Conservation (phyloP, 2,888 invertebrate species). For the Lepidochrysops patricia region DNA sequence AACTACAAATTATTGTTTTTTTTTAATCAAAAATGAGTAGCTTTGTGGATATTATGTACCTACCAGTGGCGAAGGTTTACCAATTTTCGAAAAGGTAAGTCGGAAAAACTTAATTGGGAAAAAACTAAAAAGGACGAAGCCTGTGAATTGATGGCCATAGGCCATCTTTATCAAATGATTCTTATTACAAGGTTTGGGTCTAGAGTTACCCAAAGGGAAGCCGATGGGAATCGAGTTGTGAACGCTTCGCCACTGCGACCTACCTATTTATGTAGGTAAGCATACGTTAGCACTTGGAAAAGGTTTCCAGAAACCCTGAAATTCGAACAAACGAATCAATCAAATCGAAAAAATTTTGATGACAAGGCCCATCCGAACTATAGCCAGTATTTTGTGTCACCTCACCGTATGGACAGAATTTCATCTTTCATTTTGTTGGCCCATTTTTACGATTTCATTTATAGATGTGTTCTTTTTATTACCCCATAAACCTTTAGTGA, state of each 20-base stretch:
- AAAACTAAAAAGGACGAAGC: too few relatives aligned
- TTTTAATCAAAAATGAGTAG: background rate
- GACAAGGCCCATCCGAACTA: background rate
- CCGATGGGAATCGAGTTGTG: too few relatives aligned
- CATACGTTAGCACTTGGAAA: background rate
- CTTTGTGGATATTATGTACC: background rate
- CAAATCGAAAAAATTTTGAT: too few relatives aligned
- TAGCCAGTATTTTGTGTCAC: background rate
- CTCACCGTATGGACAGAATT: background rate
- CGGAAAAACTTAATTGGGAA: too few relatives aligned
- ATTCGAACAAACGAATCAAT: background rate
- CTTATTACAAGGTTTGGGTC: too few relatives aligned
- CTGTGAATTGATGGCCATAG: too few relatives aligned
- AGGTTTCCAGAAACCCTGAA: background rate
- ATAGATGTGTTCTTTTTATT: conserved; percentile 4
- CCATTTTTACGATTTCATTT: conserved; percentile 7
- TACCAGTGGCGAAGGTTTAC: too few relatives aligned
- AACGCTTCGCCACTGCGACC: too few relatives aligned
- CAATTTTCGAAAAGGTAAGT: too few relatives aligned
- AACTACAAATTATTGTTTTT: too few relatives aligned
- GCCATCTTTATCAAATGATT: too few relatives aligned
- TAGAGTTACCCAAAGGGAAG: too few relatives aligned
- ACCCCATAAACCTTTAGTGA: conserved; percentile 9
- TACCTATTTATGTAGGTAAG: background rate
- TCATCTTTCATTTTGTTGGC: background rate